phyloP scores from a whole-genome alignment of 2,888 invertebrate genomes.

The Eubasilissa splendida region DNA sequence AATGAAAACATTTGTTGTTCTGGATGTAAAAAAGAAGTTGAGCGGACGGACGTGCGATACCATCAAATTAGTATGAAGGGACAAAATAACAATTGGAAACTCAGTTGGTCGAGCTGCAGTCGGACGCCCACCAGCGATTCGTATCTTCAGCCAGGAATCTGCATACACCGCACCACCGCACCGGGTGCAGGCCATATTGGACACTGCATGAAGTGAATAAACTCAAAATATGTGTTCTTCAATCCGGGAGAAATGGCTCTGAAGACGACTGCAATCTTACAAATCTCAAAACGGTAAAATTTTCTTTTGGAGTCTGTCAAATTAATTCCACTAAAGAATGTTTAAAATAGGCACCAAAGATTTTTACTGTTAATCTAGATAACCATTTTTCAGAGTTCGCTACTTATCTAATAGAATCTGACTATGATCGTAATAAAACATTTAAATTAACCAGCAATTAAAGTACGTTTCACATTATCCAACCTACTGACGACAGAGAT shows the following conservation, averaged over 20 bases:
- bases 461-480: background rate
- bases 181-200: slow-evolving; percentile 15
- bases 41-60: slow-evolving; percentile 52
- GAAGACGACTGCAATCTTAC: no score
- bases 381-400: no score
- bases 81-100: slow-evolving; percentile 57
- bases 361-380: no score
- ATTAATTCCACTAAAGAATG: no score
- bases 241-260: no score
- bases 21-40: slow-evolving; percentile 43
- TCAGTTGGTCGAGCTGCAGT: slow-evolving; percentile 38
- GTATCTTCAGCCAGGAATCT: slow-evolving; percentile 36
- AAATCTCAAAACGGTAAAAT: no score
- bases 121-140: slow-evolving; percentile 46
- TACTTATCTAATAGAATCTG: no score
- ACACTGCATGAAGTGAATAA: background rate
- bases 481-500: background rate
- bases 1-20: slow-evolving; percentile 54
- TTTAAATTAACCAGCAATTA: background rate
- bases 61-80: slow-evolving; percentile 57
- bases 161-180: slow-evolving; percentile 34
- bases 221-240: no score
- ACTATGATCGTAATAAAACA: background rate
- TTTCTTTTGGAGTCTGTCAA: no score
- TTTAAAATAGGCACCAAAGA: no score